phyloP scores from a whole-genome alignment of 2,888 invertebrate species.

The Drosophila nigricruria region DNA sequence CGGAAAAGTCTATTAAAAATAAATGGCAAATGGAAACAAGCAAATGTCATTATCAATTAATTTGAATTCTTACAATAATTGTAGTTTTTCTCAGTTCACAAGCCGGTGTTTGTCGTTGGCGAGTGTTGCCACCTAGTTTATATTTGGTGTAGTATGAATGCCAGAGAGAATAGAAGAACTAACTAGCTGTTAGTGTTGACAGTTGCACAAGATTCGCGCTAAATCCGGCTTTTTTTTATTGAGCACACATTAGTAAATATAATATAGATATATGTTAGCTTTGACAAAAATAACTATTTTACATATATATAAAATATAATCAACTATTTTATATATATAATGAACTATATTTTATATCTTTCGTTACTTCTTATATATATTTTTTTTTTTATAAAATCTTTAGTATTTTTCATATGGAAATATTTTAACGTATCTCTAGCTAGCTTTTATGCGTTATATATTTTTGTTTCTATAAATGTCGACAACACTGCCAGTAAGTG shows the following conservation, averaged over 20 bases:
- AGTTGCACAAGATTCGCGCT: background rate
- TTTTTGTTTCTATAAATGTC: background rate
- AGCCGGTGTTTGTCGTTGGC: background rate
- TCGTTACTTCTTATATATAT: no score
- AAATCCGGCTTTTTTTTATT: background rate
- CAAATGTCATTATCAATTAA: slow-evolving; percentile 5
- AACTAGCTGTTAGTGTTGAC: background rate
- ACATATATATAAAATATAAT: no score
- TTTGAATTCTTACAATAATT: background rate
- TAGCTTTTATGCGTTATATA: background rate
- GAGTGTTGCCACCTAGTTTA: slow-evolving; percentile 3
- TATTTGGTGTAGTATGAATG: background rate
- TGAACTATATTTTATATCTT: no score
- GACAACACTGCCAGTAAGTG: background rate
- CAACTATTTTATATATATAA: no score
- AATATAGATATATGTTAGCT: no score
- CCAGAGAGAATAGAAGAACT: background rate
- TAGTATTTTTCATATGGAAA: no score
- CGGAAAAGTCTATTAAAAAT: background rate
- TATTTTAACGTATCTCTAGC: no score
- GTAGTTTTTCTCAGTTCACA: background rate
- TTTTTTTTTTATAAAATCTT: no score
- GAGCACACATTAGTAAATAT: no score
- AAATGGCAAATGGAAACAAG: background rate
- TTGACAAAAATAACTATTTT: no score